Evolutionary conservation across 2,797 vertebrate species (phyloP).

Genomic region (Pogoniulus pusillus): DNA sequence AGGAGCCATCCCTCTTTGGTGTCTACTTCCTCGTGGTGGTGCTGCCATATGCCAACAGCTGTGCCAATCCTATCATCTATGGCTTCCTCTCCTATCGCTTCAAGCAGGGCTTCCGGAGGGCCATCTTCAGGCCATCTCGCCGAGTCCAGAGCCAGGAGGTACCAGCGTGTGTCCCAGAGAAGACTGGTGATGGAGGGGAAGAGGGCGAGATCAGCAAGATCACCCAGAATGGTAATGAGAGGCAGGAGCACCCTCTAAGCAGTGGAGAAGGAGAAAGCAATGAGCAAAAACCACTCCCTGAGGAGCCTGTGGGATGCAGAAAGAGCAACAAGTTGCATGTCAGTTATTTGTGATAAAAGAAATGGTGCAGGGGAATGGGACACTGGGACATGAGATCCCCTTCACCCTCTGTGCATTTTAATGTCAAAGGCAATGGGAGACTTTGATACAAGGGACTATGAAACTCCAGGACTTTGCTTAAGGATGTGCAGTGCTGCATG

Average conservation of each 20-base stretch:
- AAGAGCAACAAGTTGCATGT: conserved; percentile 60
- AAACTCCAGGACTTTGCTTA: neutral
- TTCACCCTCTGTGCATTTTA: neutral
- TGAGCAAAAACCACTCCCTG: conserved; percentile 70
- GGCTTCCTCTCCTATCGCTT: conserved; percentile 96
- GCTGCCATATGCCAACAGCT: conserved; percentile 94
- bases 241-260: conserved; percentile 25
- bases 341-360: conserved; percentile 72
- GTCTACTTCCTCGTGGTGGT: conserved; percentile 94
- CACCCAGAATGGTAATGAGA: conserved; percentile 60
- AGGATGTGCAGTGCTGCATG: neutral
- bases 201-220: conserved; percentile 72
- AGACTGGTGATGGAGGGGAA: conserved; percentile 56
- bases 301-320: conserved; percentile 46
- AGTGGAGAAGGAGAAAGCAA: neutral
- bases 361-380: neutral
- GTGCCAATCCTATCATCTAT: conserved; percentile 94
- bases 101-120: conserved; percentile 92
- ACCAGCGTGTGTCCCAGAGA: conserved; percentile 20
- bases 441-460: neutral
- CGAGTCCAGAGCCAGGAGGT: conserved; percentile 75
- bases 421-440: neutral
- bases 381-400: neutral
- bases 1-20: conserved; percentile 87
- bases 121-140: conserved; percentile 78